These are phyloP conservation scores for Phylloscopus collybita DNA, from an alignment of 2,797 vertebrate species.

Conservation along the genomic window DNA sequence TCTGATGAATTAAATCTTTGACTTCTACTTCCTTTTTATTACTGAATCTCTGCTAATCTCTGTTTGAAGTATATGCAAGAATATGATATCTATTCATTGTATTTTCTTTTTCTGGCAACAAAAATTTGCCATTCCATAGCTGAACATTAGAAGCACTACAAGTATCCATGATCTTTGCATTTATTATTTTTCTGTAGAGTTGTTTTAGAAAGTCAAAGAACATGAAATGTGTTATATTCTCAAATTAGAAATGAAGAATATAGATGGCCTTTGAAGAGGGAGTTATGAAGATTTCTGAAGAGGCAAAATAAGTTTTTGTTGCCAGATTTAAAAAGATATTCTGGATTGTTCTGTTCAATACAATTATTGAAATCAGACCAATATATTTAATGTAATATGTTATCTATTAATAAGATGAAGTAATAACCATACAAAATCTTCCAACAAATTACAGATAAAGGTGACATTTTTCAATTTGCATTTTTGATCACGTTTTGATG, in stretches of 20 bases:
- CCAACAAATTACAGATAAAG: not conserved
- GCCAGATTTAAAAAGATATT: not conserved
- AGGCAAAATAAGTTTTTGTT: not conserved
- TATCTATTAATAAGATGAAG: not conserved
- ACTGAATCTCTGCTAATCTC: conserved; percentile 29
- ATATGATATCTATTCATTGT: conserved; percentile 38
- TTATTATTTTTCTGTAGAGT: not conserved
- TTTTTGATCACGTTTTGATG: not conserved
- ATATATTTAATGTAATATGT: not conserved
- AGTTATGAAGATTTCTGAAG: not conserved
- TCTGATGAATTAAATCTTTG: conserved; percentile 37
- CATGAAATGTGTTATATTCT: not conserved
- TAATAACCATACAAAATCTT: not conserved
- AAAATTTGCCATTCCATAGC: not conserved
- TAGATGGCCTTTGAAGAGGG: not conserved
- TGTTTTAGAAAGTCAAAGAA: not conserved
- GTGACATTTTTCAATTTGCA: not conserved
- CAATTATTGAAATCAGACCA: not conserved
- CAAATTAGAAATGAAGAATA: not conserved
- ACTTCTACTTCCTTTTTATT: conserved; percentile 42
- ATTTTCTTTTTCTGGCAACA: conserved; percentile 46
- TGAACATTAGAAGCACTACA: conserved; percentile 1
- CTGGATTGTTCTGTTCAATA: not conserved
- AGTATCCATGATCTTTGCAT: not conserved
- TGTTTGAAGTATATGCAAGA: conserved; percentile 30